Percentiles rank a stretch among this genome's conserved stretches.
Evolutionary conservation across 2,888 invertebrate genomes (phyloP).

Genomic region (Noctua comes): DNA sequence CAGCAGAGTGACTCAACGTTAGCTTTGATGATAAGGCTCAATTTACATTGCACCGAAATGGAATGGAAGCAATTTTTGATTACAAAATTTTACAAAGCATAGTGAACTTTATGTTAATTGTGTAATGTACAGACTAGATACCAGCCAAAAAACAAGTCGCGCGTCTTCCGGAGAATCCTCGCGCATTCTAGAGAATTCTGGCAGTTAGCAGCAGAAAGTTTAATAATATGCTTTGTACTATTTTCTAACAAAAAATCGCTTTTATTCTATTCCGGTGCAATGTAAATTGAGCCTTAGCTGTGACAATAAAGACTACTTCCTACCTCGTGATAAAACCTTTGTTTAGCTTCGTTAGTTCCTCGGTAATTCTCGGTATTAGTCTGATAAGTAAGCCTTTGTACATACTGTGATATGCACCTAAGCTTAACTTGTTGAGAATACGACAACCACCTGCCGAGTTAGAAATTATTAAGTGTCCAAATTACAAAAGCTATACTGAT

Average conservation of each 20-base stretch:
- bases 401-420: background rate
- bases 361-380: conserved; percentile 28
- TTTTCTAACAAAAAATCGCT: background rate
- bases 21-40: conserved; percentile 18
- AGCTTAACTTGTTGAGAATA: conserved; percentile 10
- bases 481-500: background rate
- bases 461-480: no score
- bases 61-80: background rate
- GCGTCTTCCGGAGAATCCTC: background rate
- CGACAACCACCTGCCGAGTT: conserved; percentile 5
- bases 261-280: background rate
- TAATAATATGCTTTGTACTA: background rate
- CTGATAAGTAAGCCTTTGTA: conserved; percentile 32
- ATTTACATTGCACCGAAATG: background rate
- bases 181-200: background rate
- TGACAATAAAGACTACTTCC: conserved; percentile 37
- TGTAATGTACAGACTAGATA: background rate
- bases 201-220: background rate
- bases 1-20: conserved; percentile 46
- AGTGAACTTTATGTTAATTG: background rate
- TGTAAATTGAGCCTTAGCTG: background rate
- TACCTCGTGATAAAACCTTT: conserved; percentile 31
- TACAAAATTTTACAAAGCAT: background rate
- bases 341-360: conserved; percentile 31
- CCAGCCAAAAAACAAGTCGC: background rate